Base-by-base conservation (phyloP, 2,888 invertebrate species). In the Nyleta sp. region DNA sequence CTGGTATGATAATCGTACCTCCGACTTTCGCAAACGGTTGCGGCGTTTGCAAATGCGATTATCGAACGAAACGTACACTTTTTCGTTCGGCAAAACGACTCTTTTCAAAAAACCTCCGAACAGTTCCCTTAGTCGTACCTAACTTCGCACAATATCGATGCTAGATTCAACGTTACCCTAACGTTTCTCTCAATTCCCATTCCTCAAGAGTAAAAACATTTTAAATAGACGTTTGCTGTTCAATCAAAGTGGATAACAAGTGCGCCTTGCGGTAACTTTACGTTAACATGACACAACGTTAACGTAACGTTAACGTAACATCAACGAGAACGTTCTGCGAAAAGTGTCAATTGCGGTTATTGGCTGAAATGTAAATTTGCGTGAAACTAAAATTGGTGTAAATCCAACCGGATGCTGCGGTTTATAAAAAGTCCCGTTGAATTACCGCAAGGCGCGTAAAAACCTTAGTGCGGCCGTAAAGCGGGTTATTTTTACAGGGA, bases 1-100 rank as follows among this genome's bases (percentile, higher is more conserved):
- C 67, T 18, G 42, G 59, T 52, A 52, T 70, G 70, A 70, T 70
- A 70, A n/a, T n/a, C n/a, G 50, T 70, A 70, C 59, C 70, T 70
- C 18, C n/a, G 48, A 68, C 55, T 52, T 52, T 38, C 33, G 42
- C 11, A 57, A 24, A 18, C 3, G 11, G 52, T 46, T 55, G 40
- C 22, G 20, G 13, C 22, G 20, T 65, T 46, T 28, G 31, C 40
- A 55, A 62, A 17, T 50, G 10, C 10, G 5, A 40, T 24, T 33
- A 17, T 8, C 11, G 8, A 38, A 38, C 8, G 8, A 28, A 28
- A 28, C n/a, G n/a, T n/a, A n/a, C n/a, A n/a, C n/a, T n/a, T n/a
- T n/a, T 28, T 28, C 4, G 8, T 28, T 28, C 8, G 28, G 8
- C 8, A 28, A 28, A 28, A 28, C 28, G 28, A 6, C 28, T 28